Evolutionary conservation across 1,140 invertebrate species (phyloP).

Genomic region (Trachelipus rathkii): DNA sequence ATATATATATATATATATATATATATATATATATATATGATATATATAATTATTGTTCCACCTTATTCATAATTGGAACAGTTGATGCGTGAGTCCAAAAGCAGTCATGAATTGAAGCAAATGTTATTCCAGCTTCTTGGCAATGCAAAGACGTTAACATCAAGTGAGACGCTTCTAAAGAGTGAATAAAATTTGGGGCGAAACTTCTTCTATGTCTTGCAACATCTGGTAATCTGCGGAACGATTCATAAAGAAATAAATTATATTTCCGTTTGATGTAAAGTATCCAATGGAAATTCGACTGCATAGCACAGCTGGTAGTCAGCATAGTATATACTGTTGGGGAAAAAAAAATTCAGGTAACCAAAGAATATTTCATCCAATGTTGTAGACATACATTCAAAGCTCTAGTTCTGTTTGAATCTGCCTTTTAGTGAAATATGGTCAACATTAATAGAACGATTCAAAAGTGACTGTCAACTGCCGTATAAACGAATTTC

Average conservation of each 20-base stretch:
- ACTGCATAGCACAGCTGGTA: too few relatives aligned
- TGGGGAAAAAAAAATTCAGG: too few relatives aligned
- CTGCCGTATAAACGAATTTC: too few relatives aligned
- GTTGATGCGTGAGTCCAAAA: conserved; percentile 95
- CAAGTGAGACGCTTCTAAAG: conserved; percentile 97
- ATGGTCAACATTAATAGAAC: too few relatives aligned
- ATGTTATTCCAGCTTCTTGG: conserved; percentile 74
- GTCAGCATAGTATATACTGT: too few relatives aligned
- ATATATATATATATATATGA: background rate
- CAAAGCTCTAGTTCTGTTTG: too few relatives aligned
- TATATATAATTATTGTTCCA: conserved; percentile 51
- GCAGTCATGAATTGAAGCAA: conserved; percentile 97
- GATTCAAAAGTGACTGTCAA: too few relatives aligned
- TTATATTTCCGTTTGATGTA: too few relatives aligned
- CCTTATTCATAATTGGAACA: conserved; percentile 85
- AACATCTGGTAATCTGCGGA: conserved; percentile 71
- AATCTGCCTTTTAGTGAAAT: too few relatives aligned
- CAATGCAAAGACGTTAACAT: conserved; percentile 93
- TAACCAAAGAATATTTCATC: too few relatives aligned
- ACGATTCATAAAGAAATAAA: background rate
- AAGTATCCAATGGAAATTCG: too few relatives aligned
- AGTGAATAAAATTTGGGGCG: conserved; percentile 98
- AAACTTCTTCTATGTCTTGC: conserved; percentile 97
- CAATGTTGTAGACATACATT: too few relatives aligned
- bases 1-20: conserved; percentile 1